Conservation (phyloP, 2,113 vertebrate genomes). For the Scatophagus argus region DNA sequence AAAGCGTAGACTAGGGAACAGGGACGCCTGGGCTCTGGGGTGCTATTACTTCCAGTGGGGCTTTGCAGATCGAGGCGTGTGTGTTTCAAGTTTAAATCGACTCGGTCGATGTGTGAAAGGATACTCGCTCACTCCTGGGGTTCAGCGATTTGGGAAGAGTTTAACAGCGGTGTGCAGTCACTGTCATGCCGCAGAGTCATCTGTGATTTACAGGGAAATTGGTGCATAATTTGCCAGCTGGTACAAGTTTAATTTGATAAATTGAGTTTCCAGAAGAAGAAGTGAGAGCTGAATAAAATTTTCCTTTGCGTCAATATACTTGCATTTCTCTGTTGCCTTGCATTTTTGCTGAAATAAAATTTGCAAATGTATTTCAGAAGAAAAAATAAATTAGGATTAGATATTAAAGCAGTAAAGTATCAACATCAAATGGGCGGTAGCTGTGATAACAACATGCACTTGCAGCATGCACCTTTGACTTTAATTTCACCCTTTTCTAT, state of each 20-base stretch:
- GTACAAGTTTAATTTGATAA: constrained; percentile 73
- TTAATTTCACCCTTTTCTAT: not conserved
- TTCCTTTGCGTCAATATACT: constrained; percentile 15
- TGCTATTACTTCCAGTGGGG: constrained; percentile 55
- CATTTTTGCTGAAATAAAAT: not conserved
- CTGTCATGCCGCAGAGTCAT: constrained; percentile 77
- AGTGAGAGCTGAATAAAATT: constrained; percentile 58
- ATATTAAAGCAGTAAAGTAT: not conserved
- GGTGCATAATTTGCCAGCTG: constrained; percentile 80
- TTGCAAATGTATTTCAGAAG: not conserved
- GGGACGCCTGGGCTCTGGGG: constrained; percentile 62
- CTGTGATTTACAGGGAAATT: constrained; percentile 80
- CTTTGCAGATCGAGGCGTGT: constrained; percentile 60
- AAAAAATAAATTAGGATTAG: too few relatives aligned
- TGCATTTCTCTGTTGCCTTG: not conserved
- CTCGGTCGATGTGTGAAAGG: constrained; percentile 32
- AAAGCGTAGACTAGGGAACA: constrained; percentile 68
- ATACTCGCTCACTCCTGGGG: constrained; percentile 52
- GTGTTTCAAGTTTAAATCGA: constrained; percentile 67
- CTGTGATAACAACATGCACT: not conserved
- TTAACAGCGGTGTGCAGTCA: constrained; percentile 70
- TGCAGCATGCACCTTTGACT: not conserved
- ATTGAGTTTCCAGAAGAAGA: constrained; percentile 65
- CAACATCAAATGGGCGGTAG: not conserved
- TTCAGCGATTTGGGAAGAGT: constrained; percentile 53